Conservation (phyloP, 1,140 invertebrate genomes). For the Drosophila orena region DNA sequence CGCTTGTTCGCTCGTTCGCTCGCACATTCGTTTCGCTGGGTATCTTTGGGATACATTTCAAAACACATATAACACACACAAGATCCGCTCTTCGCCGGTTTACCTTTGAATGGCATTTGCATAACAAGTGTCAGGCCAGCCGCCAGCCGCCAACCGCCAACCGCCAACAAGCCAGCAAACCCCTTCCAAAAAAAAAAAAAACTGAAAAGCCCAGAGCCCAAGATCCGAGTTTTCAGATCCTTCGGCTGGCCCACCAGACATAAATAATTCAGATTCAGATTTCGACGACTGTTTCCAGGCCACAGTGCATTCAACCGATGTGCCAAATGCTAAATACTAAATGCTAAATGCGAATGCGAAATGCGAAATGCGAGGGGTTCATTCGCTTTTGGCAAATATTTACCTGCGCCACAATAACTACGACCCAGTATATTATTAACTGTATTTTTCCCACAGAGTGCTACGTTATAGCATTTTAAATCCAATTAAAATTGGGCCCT, state of each 20-base stretch:
- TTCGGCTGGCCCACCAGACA: constrained; percentile 34
- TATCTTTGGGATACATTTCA: constrained; percentile 70
- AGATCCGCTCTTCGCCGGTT: constrained; percentile 33
- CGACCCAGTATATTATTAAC: constrained; percentile 65
- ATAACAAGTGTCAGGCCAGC: constrained; percentile 60
- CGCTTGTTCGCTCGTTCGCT: constrained; percentile 2
- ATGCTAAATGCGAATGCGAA: constrained; percentile 9
- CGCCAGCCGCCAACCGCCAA: not conserved
- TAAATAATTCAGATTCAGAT: constrained; percentile 70
- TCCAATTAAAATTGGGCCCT: constrained; percentile 26
- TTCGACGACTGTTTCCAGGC: constrained; percentile 46
- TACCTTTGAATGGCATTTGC: constrained; percentile 76
- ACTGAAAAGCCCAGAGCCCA: not conserved
- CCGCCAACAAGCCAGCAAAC: not conserved
- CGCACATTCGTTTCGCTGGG: not conserved
- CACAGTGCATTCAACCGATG: constrained; percentile 76
- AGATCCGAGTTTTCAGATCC: constrained; percentile 36
- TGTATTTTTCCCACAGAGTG: not conserved
- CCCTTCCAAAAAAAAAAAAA: not conserved
- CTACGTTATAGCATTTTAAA: constrained; percentile 1
- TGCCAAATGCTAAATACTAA: constrained; percentile 31
- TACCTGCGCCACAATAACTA: constrained; percentile 68
- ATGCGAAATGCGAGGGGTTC: constrained; percentile 43
- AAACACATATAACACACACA: constrained; percentile 41
- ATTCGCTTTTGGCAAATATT: constrained; percentile 76